Base-by-base conservation (phyloP, 2,888 invertebrate genomes). In the Ectropis crepuscularia region DNA sequence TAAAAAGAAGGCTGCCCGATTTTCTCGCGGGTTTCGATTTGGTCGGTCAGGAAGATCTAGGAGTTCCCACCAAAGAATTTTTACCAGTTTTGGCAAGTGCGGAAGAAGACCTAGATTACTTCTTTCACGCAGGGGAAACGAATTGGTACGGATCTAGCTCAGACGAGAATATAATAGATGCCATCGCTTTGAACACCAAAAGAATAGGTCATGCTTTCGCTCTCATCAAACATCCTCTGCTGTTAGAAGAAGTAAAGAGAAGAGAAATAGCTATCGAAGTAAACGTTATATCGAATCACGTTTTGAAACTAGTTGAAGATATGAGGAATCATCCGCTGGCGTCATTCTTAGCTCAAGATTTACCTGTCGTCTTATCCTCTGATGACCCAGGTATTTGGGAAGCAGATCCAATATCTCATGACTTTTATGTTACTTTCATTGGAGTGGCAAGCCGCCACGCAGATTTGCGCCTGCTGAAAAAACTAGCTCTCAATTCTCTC, bases 381-480 rank as follows among this genome's bases (percentile, higher is more conserved):
- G 97, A 97, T 77, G 97, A 97, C 83, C 97, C 97, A 0, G 95
- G 96, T 0, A 84, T 95, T 5, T 97, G 96, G 97, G 95, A 95
- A 12, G 95, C 96, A 0, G 92, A 93, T 12, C 96, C 95, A 0
- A 78, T 97, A 11, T 95, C 95, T 57, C 96, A 96, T 72, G 67
- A 93, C 94, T 96, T 95, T 80, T 97, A 96, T 78, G 94, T 96
- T n/a, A 94, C 95, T 0, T 97, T 97, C 74, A 89, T 97, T 78
- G 96, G 95, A 0, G 94, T 97, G 50, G 95, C 96, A 8, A 95
- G 96, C 43, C 89, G 93, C 16, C 93, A 94, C 61, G 94, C 95
- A 0, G 97, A 97, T 76, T 81, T 97, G 55, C 94, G 94, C 61
- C 86, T 96, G 9, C 85, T 97, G 28, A 97, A 97, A 79, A 95